phyloP scores from a whole-genome alignment of 2,888 invertebrate genomes.

The Plebejus argus region DNA sequence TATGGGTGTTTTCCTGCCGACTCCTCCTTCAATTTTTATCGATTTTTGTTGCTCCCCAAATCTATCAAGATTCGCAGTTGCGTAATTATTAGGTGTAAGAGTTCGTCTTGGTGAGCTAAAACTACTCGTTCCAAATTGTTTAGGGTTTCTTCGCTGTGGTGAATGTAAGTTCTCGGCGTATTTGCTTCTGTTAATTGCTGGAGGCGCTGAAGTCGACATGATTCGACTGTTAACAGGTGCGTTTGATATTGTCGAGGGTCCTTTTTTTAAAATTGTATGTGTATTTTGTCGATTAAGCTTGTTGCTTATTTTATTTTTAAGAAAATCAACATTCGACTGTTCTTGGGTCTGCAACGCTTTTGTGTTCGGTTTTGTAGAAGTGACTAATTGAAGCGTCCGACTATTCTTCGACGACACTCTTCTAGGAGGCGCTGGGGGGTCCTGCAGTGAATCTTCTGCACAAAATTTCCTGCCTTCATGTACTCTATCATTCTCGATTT shows the following conservation, averaged over 20 bases:
- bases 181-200: constrained; percentile 66
- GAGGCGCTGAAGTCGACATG: constrained; percentile 69
- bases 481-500: constrained; percentile 55
- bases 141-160: constrained; percentile 47
- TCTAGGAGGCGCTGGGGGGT: constrained; percentile 87
- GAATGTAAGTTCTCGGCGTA: constrained; percentile 43
- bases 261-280: constrained; percentile 60
- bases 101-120: constrained; percentile 72
- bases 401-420: constrained; percentile 88
- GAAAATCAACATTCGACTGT: constrained; percentile 80
- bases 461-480: constrained; percentile 81
- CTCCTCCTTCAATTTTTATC: constrained; percentile 71
- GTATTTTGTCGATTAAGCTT: constrained; percentile 79
- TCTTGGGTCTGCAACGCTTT: constrained; percentile 59
- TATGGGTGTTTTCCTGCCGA: constrained; percentile 73
- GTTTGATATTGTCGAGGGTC: constrained; percentile 44
- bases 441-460: constrained; percentile 52
- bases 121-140: constrained; percentile 65
- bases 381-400: constrained; percentile 84
- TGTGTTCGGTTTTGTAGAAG: constrained; percentile 72
- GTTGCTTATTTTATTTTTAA: constrained; percentile 82
- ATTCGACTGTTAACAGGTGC: constrained; percentile 48
- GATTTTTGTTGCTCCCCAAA: constrained; percentile 56
- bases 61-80: constrained; percentile 55
- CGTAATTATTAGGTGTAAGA: constrained; percentile 68